Conservation (phyloP, 2,888 invertebrate genomes). For the Listrodromus nycthemerus region DNA sequence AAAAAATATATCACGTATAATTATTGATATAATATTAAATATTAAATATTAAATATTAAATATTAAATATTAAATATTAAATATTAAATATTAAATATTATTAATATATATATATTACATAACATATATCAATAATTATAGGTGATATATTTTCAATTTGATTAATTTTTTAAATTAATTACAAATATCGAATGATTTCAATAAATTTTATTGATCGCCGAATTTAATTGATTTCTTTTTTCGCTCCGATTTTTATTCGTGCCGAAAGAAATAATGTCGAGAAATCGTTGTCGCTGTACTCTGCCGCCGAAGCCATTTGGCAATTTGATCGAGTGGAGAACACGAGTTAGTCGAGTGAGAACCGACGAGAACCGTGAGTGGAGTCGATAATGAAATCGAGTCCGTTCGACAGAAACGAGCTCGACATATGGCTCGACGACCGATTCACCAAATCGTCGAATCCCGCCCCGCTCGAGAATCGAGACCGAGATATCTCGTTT, state of each 20-base stretch:
- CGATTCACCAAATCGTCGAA: constrained; percentile 39
- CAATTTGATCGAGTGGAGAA: constrained; percentile 67
- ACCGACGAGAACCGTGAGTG: constrained; percentile 59
- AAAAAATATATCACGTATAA: no score
- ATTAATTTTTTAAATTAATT: no score
- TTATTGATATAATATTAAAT: no score
- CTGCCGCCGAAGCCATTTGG: constrained; percentile 35
- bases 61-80: no score
- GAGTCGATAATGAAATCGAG: constrained; percentile 72
- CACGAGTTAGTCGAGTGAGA: constrained; percentile 63
- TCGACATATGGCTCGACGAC: constrained; percentile 61
- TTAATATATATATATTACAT: no score
- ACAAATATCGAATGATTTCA: no score
- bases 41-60: no score
- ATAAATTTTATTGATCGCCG: no score
- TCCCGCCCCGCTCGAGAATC: constrained; percentile 9
- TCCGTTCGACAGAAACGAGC: constrained; percentile 62
- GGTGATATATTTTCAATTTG: no score
- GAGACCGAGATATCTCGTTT: constrained; percentile 53
- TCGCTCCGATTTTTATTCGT: constrained; percentile 47
- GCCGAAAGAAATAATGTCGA: constrained; percentile 62
- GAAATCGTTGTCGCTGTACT: not conserved
- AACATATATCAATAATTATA: no score
- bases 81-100: no score
- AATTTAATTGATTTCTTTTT: no score